Percentiles rank a stretch among this genome's conserved stretches.
Conservation (phyloP, 1,140 invertebrate species). For the Listronotus bonariensis region DNA sequence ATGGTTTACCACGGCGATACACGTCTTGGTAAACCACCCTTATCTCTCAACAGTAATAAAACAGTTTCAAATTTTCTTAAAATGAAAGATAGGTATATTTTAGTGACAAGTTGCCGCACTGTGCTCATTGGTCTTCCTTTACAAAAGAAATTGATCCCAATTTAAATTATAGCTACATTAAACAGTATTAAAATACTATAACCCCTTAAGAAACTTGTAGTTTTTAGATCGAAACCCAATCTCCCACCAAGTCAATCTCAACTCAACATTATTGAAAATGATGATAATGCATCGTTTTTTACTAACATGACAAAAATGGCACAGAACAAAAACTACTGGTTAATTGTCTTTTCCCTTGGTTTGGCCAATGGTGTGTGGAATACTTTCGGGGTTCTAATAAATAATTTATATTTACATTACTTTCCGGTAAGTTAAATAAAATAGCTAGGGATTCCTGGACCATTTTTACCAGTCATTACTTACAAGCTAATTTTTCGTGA, state of each 20-base stretch:
- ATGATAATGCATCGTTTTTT: slow-evolving; percentile 17
- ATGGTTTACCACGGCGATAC: too few relatives aligned
- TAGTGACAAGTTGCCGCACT: too few relatives aligned
- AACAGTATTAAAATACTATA: neutral
- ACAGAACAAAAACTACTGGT: slow-evolving; percentile 42
- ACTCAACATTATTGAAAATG: slow-evolving; percentile 19
- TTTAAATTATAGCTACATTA: too few relatives aligned
- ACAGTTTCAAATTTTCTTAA: too few relatives aligned
- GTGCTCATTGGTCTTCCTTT: too few relatives aligned
- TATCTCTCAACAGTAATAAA: too few relatives aligned
- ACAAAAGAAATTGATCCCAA: too few relatives aligned
- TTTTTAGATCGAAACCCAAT: slow-evolving; percentile 64
- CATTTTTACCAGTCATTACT: too few relatives aligned
- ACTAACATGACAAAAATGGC: slow-evolving; percentile 23
- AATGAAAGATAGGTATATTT: too few relatives aligned
- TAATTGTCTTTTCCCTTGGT: slow-evolving; percentile 41
- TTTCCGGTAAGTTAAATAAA: slow-evolving; percentile 45
- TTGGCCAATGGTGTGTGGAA: slow-evolving; percentile 43
- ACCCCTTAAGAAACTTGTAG: slow-evolving; percentile 47
- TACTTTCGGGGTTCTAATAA: slow-evolving; percentile 43
- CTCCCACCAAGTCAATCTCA: slow-evolving; percentile 61
- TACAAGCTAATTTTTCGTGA: too few relatives aligned
- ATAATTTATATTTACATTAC: slow-evolving; percentile 44
- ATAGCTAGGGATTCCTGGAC: too few relatives aligned
- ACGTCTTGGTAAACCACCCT: too few relatives aligned